These are phyloP conservation scores for Bungarus multicinctus DNA, from an alignment of 2,113 vertebrate genomes.

Conservation along the genomic window DNA sequence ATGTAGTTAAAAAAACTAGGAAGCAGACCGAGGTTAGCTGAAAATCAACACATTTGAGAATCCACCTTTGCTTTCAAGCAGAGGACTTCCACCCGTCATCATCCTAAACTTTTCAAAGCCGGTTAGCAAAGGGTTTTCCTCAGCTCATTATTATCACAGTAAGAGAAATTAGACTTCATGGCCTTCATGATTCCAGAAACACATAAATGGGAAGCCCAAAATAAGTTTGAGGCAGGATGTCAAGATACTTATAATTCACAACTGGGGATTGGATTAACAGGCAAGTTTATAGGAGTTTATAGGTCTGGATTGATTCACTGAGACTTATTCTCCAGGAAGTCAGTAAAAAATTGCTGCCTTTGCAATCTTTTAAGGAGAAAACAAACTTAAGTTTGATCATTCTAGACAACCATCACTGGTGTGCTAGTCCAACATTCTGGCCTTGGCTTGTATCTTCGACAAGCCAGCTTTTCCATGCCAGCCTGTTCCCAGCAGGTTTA, in stretches of 20 bases:
- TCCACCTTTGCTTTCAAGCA: not conserved
- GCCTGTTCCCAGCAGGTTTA: constrained; percentile 34
- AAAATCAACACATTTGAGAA: not conserved
- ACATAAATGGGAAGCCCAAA: not conserved
- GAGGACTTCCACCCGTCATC: not conserved
- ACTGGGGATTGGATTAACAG: not conserved
- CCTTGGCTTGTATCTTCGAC: constrained; percentile 1
- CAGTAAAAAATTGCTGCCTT: not conserved
- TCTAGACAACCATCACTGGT: not conserved
- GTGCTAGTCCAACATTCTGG: not conserved
- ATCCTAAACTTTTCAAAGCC: not conserved
- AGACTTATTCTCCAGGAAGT: not conserved
- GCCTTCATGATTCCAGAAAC: not conserved
- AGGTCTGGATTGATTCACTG: not conserved
- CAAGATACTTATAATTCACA: not conserved
- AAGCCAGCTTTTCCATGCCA: constrained; percentile 21
- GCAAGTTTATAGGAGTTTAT: not conserved
- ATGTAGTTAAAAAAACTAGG: not conserved
- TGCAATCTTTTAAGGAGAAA: not conserved
- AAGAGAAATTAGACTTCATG: not conserved
- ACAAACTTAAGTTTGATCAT: not conserved
- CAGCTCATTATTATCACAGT: not conserved
- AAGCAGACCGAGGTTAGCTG: not conserved
- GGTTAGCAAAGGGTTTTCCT: not conserved
- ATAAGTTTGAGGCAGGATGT: not conserved